These are phyloP conservation scores for Platyrinchus mystaceus DNA, from an alignment of 2,797 vertebrate genomes.

Conservation along the genomic window DNA sequence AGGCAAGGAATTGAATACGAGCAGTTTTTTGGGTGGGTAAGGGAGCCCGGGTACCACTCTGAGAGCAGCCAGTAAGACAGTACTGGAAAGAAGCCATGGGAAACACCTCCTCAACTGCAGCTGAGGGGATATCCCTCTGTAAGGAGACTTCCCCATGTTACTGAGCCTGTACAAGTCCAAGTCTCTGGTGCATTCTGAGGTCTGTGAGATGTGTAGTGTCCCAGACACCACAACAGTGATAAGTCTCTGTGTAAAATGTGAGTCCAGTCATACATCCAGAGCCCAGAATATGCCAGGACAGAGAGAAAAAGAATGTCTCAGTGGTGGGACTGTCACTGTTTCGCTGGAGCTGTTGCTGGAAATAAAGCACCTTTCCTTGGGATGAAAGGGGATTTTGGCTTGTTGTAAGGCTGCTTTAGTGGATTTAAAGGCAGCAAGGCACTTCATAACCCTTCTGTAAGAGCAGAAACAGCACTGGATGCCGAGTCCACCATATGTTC, in stretches of 20 bases:
- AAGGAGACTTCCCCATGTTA: background rate
- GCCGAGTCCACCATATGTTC: slow-evolving; percentile 53
- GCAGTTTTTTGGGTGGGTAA: fast-evolving
- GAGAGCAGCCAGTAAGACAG: background rate
- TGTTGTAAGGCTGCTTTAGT: slow-evolving; percentile 4
- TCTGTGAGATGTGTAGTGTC: background rate
- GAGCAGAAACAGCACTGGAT: background rate
- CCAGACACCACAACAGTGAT: fast-evolving
- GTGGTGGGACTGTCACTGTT: background rate
- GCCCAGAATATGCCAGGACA: fast-evolving
- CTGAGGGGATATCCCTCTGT: background rate
- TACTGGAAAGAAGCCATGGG: background rate
- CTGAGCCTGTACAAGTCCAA: background rate
- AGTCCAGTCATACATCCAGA: background rate
- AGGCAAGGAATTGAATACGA: fast-evolving
- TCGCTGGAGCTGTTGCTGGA: background rate
- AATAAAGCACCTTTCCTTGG: background rate
- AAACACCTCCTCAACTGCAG: background rate
- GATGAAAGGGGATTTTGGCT: background rate
- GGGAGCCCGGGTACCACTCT: background rate
- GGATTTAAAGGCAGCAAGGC: background rate
- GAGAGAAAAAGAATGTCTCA: background rate
- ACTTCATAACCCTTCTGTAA: background rate
- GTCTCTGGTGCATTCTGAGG: background rate
- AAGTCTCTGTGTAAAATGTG: background rate